Evolutionary conservation across 1,140 invertebrate genomes (phyloP).

Genomic region (Tetramorium parvispinum): DNA sequence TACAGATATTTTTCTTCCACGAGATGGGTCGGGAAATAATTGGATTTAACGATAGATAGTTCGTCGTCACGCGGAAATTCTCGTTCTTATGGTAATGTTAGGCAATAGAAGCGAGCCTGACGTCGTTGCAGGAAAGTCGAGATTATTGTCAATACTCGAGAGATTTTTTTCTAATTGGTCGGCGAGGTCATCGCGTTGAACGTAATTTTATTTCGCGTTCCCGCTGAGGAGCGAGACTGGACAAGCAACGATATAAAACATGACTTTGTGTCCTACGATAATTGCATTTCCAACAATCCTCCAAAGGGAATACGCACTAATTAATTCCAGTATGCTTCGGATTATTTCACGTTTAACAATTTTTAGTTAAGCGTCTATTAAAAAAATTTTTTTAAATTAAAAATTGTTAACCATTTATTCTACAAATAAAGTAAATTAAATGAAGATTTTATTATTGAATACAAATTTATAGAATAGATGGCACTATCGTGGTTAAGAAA

Average conservation of each 20-base stretch:
- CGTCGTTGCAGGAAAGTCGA: conserved; percentile 22
- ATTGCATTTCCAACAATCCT: conserved; percentile 22
- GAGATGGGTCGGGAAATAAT: conserved; percentile 53
- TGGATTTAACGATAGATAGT: conserved; percentile 66
- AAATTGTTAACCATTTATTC: neutral
- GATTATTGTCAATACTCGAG: conserved; percentile 63
- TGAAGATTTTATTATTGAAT: neutral
- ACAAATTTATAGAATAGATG: neutral
- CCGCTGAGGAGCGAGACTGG: neutral
- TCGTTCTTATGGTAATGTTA: conserved; percentile 56
- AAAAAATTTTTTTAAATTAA: conserved; percentile 15
- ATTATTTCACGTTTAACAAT: conserved; percentile 22
- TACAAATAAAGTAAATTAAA: neutral
- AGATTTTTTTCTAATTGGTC: conserved; percentile 42
- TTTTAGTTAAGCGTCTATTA: neutral
- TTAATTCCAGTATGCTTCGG: neutral
- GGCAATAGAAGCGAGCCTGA: conserved; percentile 1
- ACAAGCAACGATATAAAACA: neutral
- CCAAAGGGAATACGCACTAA: neutral
- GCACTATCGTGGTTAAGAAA: neutral
- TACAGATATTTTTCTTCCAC: conserved; percentile 67
- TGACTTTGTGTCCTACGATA: conserved; percentile 8
- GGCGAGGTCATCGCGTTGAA: neutral
- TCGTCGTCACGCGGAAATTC: conserved; percentile 38
- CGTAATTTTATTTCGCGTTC: conserved; percentile 41